Conservation (phyloP, 2,888 invertebrate genomes). For the Eupithecia pulchellata region DNA sequence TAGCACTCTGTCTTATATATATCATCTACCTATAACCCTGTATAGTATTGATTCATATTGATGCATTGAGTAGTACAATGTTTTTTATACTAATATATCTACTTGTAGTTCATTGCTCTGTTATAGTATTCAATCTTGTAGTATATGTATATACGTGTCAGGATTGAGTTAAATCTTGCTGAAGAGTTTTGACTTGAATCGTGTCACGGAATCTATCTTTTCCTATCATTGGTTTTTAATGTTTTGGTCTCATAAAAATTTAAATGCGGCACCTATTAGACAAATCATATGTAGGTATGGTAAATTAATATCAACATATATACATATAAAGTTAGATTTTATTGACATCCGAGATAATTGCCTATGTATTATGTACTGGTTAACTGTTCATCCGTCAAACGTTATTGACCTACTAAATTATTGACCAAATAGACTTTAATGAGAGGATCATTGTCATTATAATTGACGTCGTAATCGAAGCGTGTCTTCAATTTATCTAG, state of each 20-base stretch:
- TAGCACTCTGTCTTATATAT: too few relatives aligned
- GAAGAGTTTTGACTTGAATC: background rate
- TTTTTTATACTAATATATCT: too few relatives aligned
- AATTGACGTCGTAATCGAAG: slow-evolving; percentile 46
- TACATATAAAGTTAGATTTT: too few relatives aligned
- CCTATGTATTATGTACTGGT: background rate
- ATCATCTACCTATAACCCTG: too few relatives aligned
- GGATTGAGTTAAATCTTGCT: background rate
- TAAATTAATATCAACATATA: too few relatives aligned
- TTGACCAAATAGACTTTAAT: slow-evolving; percentile 34
- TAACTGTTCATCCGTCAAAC: slow-evolving; percentile 24
- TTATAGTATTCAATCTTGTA: too few relatives aligned
- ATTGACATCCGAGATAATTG: too few relatives aligned
- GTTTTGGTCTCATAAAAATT: background rate
- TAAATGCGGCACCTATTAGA: background rate
- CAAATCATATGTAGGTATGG: too few relatives aligned
- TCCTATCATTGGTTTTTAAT: background rate
- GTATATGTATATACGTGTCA: too few relatives aligned
- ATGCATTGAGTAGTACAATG: too few relatives aligned
- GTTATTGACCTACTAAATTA: slow-evolving; percentile 38
- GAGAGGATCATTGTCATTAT: slow-evolving; percentile 43
- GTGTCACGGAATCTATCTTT: background rate
- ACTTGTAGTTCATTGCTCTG: too few relatives aligned
- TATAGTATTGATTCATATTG: too few relatives aligned
- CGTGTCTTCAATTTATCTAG: slow-evolving; percentile 37